Percentiles rank a stretch among this genome's conserved stretches.
Evolutionary conservation across 2,113 vertebrate species (phyloP).

Genomic region (Cyrtonyx montezumae): DNA sequence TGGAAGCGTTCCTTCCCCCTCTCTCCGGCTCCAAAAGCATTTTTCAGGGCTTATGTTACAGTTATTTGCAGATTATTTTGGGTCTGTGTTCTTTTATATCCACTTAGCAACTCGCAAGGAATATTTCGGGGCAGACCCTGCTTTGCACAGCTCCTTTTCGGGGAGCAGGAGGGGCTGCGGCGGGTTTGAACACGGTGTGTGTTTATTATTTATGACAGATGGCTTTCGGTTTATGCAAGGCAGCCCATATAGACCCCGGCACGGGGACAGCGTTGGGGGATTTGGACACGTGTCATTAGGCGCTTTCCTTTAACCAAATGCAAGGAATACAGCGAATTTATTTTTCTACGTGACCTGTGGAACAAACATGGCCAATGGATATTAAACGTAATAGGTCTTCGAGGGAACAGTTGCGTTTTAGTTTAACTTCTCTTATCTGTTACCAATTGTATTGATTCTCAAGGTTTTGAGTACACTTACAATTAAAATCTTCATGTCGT

Average conservation of each 20-base stretch:
- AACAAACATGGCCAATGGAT: neutral
- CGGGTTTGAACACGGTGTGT: neutral
- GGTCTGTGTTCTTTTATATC: slow-evolving; percentile 63
- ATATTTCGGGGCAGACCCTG: slow-evolving; percentile 10
- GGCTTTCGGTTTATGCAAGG: slow-evolving; percentile 26
- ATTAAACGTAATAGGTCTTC: neutral
- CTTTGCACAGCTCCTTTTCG: slow-evolving; percentile 2
- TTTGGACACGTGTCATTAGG: neutral
- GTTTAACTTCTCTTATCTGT: slow-evolving; percentile 36
- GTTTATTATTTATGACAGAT: slow-evolving; percentile 38
- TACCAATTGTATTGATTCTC: slow-evolving; percentile 20
- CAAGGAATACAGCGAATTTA: neutral
- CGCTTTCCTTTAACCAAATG: slow-evolving; percentile 39
- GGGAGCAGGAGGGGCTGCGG: slow-evolving; percentile 3
- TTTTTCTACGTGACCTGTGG: slow-evolving; percentile 3
- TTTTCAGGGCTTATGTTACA: slow-evolving; percentile 51
- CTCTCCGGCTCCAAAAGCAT: neutral
- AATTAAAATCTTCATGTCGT: slow-evolving; percentile 4
- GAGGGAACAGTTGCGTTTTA: slow-evolving; percentile 41
- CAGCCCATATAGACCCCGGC: slow-evolving; percentile 2
- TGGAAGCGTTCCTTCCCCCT: neutral
- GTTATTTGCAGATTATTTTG: slow-evolving; percentile 68
- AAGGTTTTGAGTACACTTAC: slow-evolving; percentile 17
- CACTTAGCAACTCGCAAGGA: slow-evolving; percentile 48
- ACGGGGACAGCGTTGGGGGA: slow-evolving; percentile 1